Evolutionary conservation across 2,113 vertebrate species (phyloP), one percentile per base, ranked within the genome.

Genomic region (Enhydra lutris): DNA sequence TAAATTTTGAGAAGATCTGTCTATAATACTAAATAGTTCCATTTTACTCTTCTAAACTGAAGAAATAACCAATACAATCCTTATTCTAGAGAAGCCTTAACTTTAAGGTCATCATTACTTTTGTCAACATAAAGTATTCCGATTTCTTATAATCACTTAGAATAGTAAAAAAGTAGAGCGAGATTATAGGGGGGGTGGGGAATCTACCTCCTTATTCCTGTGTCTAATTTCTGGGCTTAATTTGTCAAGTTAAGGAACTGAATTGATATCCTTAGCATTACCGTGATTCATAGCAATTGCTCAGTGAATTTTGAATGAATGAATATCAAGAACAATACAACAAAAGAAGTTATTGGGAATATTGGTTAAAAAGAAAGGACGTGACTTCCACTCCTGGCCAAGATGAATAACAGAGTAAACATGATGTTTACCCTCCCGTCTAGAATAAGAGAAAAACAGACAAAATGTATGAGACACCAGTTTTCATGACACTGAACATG

Each of bases 131-230:
- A 93, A 76, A 85, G 50, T 79, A 61, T 57, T 91, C 15, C 65
- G 26, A 63, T 45, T 94, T 93, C 34, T 23, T 36, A 89, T 83
- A 67, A 67, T 47, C 12, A 91, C 26, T 73, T 50, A 65, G 5
- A 83, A 82, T 82, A 71, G 92, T 31, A 88, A 80, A 96, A 95
- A 78, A 78, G 65, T 55, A 63, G 87, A 89, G 79, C 13, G n/a
- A 71, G 84, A 87, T 10, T 78, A 3, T 20, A 85, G 29, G 52
- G 18, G 50, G 50, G 15, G 50, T 52, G 31, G 7, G 45, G 59
- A 29, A 45, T 80, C 4, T 73, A 42, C 7, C 9, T 73, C 61
- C 0, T 20, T 47, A 76, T 69, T 83, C 87, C 57, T 78, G 7
- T 96, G 6, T 57, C 26, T 86, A 94, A 94, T 78, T 93, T 69